Evolutionary conservation across 1,140 invertebrate genomes (phyloP).

Genomic region (Aleiodes sp.): DNA sequence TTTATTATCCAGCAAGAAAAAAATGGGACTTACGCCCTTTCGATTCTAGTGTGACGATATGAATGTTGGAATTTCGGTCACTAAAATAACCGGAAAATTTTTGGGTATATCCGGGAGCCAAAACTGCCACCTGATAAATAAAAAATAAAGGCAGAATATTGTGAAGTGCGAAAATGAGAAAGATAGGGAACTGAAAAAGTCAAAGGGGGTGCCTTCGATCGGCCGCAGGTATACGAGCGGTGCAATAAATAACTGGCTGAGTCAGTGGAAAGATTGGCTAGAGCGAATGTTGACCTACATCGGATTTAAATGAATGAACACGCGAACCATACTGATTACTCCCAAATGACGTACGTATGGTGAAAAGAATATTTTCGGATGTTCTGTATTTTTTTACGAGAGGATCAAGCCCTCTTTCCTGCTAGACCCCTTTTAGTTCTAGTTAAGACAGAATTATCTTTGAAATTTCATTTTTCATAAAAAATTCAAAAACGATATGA

Average conservation of each 20-base stretch:
- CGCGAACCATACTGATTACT: conserved; percentile 13
- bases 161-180: background rate
- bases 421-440: too few relatives aligned
- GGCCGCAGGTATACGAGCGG: background rate
- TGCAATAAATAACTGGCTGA: conserved; percentile 19
- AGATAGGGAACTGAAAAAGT: background rate
- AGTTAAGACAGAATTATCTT: too few relatives aligned
- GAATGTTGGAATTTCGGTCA: too few relatives aligned
- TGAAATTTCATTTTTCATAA: too few relatives aligned
- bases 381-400: background rate
- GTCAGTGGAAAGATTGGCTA: conserved; percentile 19
- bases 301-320: conserved; percentile 22
- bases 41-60: too few relatives aligned
- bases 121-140: too few relatives aligned
- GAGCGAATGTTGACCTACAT: conserved; percentile 31
- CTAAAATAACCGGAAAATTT: too few relatives aligned
- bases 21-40: too few relatives aligned
- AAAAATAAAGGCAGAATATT: background rate
- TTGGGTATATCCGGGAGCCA: too few relatives aligned
- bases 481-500: too few relatives aligned
- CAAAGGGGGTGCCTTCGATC: background rate
- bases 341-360: conserved; percentile 6
- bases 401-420: background rate
- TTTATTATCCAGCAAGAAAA: too few relatives aligned
- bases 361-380: background rate